These are phyloP conservation scores for Puntigrus tetrazona DNA, from an alignment of 2,113 vertebrate species.

Conservation along the genomic window DNA sequence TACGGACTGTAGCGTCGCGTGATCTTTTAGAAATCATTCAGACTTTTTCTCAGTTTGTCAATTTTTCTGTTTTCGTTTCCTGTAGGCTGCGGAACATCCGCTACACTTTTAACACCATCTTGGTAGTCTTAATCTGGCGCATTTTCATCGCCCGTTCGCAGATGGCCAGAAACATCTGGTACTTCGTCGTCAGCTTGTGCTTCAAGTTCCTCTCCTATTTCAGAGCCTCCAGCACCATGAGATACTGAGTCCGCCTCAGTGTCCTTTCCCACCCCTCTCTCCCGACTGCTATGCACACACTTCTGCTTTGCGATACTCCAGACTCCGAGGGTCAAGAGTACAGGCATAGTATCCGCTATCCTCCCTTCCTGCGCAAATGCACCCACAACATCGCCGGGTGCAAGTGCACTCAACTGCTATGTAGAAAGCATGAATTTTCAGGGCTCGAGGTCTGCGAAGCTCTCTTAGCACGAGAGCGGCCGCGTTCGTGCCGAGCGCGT, in stretches of 20 bases:
- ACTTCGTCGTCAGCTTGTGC: conserved; percentile 98
- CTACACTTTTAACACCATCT: conserved; percentile 95
- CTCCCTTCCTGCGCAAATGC: background rate
- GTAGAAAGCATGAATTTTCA: conserved; percentile 43
- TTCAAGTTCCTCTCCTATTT: conserved; percentile 99
- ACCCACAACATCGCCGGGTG: background rate
- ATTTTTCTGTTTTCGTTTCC: background rate
- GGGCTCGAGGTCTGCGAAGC: conserved; percentile 14
- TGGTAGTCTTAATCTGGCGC: conserved; percentile 96
- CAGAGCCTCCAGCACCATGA: conserved; percentile 97
- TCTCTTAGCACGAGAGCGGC: background rate
- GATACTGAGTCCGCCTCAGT: conserved; percentile 77
- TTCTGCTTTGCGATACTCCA: conserved; percentile 77
- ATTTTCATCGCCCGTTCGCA: conserved; percentile 97
- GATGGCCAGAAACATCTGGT: conserved; percentile 99
- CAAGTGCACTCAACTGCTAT: conserved; percentile 15
- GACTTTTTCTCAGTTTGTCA: background rate
- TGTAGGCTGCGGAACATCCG: conserved; percentile 94
- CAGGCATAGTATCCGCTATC: background rate
- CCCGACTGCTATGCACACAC: conserved; percentile 84
- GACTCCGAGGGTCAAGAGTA: conserved; percentile 58
- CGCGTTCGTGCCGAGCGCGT: background rate
- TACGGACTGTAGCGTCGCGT: too few relatives aligned
- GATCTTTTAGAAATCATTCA: too few relatives aligned
- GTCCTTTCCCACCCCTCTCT: background rate